phyloP scores from a whole-genome alignment of 2,888 invertebrate species.

The Dorcus hopei region DNA sequence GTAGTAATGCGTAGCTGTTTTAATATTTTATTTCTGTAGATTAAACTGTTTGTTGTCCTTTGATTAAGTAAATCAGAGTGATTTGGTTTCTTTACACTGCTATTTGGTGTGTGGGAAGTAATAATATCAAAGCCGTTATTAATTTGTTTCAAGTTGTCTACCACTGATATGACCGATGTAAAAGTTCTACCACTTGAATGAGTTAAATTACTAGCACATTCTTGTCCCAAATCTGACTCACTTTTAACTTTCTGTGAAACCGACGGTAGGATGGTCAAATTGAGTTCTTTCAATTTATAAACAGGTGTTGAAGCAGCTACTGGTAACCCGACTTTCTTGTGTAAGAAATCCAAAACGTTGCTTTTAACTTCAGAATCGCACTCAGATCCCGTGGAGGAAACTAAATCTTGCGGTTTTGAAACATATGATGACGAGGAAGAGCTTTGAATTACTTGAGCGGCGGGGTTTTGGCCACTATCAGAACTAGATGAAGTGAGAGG shows the following conservation, averaged over 20 bases:
- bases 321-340: slow-evolving; percentile 24
- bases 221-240: too few relatives aligned
- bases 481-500: slow-evolving; percentile 5
- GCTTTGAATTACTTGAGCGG: slow-evolving; percentile 9
- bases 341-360: slow-evolving; percentile 11
- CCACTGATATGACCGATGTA: not conserved
- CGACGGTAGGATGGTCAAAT: too few relatives aligned
- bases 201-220: not conserved
- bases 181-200: not conserved
- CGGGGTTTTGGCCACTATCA: not conserved
- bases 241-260: too few relatives aligned
- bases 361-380: slow-evolving; percentile 10
- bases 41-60: too few relatives aligned
- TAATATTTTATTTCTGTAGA: not conserved
- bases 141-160: not conserved
- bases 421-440: slow-evolving; percentile 13
- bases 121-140: too few relatives aligned
- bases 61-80: too few relatives aligned
- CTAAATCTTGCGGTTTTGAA: not conserved
- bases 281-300: not conserved
- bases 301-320: slow-evolving; percentile 30
- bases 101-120: too few relatives aligned
- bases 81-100: too few relatives aligned
- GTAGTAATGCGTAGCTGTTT: slow-evolving; percentile 15
- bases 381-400: slow-evolving; percentile 3